A percentile compares a stretch with the other conserved stretches of the same genome.
Evolutionary conservation across 2,113 vertebrate genomes (phyloP).

Genomic region (Mixornis gularis): DNA sequence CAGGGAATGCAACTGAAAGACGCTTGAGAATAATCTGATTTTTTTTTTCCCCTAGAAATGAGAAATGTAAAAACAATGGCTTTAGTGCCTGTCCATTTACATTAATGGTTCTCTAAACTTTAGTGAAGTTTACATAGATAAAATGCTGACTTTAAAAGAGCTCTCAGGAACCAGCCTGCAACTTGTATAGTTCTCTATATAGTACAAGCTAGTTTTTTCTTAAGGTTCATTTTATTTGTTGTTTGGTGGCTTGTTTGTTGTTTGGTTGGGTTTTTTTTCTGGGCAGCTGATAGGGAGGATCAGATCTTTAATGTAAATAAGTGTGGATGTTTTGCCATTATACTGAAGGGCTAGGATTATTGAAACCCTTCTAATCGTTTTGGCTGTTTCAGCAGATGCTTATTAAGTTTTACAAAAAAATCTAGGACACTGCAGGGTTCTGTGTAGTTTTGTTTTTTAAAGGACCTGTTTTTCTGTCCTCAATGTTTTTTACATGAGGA

Average conservation of each 20-base stretch:
- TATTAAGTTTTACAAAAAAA: background rate
- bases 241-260: background rate
- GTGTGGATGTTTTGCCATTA: background rate
- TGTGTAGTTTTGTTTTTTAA: background rate
- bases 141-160: background rate
- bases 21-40: background rate
- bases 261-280: background rate
- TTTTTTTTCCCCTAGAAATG: background rate
- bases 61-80: background rate
- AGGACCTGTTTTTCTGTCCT: background rate
- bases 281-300: background rate
- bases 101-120: background rate
- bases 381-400: background rate
- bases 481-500: background rate
- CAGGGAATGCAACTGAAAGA: background rate
- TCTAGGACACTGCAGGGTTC: background rate
- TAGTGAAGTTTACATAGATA: background rate
- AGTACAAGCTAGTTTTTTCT: background rate
- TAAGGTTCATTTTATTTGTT: background rate
- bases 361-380: background rate
- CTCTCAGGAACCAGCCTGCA: rapidly evolving
- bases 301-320: background rate
- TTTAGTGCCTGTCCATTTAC: background rate
- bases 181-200: background rate
- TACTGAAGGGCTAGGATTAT: background rate